phyloP scores from a whole-genome alignment of 2,113 vertebrate genomes.

The Coptodon bakossiorum region DNA sequence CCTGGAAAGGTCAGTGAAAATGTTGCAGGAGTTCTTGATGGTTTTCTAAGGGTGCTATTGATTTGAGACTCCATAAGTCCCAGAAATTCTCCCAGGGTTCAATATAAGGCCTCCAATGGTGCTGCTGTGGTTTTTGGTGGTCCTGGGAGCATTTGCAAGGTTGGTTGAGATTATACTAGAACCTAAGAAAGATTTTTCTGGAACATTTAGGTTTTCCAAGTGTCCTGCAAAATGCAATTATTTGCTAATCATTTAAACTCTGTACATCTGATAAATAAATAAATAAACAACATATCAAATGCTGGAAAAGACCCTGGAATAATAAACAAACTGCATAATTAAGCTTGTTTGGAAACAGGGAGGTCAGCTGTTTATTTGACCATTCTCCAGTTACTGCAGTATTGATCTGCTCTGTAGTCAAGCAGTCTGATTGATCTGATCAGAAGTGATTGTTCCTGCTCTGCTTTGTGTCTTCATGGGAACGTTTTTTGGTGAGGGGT shows the following conservation, averaged over 20 bases:
- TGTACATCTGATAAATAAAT: background rate
- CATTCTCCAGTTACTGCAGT: background rate
- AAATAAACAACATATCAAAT: background rate
- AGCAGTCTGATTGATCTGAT: background rate
- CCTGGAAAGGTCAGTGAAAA: background rate
- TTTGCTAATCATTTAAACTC: background rate
- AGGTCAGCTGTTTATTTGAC: too few relatives aligned
- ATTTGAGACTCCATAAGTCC: background rate
- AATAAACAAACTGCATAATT: background rate
- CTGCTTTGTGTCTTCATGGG: background rate
- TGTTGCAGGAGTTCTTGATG: background rate
- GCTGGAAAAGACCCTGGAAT: background rate
- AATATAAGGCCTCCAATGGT: background rate
- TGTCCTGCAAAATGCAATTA: background rate
- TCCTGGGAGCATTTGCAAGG: background rate
- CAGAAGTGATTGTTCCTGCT: background rate
- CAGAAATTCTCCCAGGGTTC: background rate
- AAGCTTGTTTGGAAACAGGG: background rate
- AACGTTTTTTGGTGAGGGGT: background rate
- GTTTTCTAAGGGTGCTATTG: background rate
- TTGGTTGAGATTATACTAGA: background rate
- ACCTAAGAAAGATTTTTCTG: background rate
- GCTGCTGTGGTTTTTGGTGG: background rate
- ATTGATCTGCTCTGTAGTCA: background rate
- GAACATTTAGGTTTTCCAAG: background rate